Evolutionary conservation across 2,797 vertebrate species (phyloP).

Genomic region (Trachops cirrhosus): DNA sequence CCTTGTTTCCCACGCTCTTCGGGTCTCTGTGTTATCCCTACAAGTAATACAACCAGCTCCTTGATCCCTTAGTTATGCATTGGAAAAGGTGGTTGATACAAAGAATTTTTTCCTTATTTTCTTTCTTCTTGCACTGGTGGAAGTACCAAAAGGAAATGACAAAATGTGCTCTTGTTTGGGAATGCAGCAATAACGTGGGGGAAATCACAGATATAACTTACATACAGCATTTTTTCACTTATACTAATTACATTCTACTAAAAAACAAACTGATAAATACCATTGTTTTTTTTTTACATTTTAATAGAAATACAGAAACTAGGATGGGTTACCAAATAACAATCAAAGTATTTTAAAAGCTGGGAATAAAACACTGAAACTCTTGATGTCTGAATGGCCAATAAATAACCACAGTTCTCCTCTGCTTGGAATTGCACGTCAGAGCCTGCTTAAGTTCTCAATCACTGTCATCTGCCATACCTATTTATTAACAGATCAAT

Average conservation of each 20-base stretch:
- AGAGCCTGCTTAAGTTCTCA: neutral
- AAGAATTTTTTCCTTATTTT: neutral
- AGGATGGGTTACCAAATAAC: neutral
- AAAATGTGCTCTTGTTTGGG: neutral
- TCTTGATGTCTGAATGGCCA: neutral
- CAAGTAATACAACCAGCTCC: neutral
- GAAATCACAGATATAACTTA: neutral
- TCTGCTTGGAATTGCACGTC: neutral
- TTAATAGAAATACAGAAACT: neutral
- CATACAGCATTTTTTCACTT: neutral
- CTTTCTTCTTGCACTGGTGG: neutral
- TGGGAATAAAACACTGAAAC: neutral
- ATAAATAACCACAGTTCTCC: neutral
- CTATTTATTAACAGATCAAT: neutral
- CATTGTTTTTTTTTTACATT: neutral
- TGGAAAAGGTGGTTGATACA: neutral
- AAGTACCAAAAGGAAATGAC: neutral
- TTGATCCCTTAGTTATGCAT: neutral
- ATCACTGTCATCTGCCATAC: neutral
- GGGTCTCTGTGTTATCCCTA: neutral
- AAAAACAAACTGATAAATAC: neutral
- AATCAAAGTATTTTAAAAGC: slow-evolving; percentile 25
- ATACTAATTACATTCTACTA: neutral
- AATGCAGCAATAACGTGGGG: neutral
- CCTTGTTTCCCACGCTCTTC: neutral